Conservation (phyloP, 2,888 invertebrate species). For the Pollenia amentaria region DNA sequence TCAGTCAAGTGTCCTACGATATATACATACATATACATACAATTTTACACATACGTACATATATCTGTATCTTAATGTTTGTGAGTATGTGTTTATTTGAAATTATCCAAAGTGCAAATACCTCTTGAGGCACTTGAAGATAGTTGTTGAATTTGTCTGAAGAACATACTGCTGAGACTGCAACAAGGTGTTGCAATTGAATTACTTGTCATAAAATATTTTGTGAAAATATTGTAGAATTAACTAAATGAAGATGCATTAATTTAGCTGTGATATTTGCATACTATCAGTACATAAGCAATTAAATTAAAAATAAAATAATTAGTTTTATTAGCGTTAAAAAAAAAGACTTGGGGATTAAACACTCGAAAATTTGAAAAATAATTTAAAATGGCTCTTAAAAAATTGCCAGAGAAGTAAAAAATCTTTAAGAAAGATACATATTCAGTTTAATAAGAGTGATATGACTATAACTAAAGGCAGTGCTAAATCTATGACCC, state of each 20-base stretch:
- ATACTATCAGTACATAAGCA: constrained; percentile 4
- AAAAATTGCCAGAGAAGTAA: no score
- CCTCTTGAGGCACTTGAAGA: constrained; percentile 74
- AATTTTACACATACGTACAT: neutral
- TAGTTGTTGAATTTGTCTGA: constrained; percentile 58
- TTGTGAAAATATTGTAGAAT: constrained; percentile 55
- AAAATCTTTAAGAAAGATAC: no score
- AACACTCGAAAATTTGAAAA: no score
- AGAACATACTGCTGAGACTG: constrained; percentile 19
- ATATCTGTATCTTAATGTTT: neutral
- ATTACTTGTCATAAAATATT: constrained; percentile 66
- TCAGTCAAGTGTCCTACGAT: constrained; percentile 71
- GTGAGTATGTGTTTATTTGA: constrained; percentile 31
- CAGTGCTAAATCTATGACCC: no score
- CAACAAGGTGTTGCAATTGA: constrained; percentile 67
- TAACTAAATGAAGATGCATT: constrained; percentile 71
- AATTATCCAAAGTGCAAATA: constrained; percentile 74
- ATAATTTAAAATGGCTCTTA: no score
- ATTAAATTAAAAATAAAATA: no score
- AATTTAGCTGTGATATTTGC: constrained; percentile 48
- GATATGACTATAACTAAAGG: no score
- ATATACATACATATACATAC: neutral
- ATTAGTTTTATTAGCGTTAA: no score
- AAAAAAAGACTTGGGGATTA: no score
- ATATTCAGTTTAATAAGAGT: no score